Evolutionary conservation across 1,140 invertebrate genomes (phyloP), one percentile per base, ranked within the genome.

Genomic region (Meloidogyne floridensis): DNA sequence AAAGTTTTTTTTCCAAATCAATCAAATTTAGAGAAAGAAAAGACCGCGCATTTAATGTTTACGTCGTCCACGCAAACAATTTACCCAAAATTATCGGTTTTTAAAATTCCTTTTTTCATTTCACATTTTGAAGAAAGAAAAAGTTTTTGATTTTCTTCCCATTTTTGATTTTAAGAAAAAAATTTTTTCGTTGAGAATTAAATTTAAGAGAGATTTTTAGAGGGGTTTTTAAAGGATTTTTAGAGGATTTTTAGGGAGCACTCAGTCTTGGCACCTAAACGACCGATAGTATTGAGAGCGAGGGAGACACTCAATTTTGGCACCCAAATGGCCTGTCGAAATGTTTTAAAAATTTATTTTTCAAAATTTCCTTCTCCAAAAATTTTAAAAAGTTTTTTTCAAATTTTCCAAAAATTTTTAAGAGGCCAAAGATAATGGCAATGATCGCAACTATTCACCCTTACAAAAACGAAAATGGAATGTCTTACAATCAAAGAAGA

Each of bases 381-480:
- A 32, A 32, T 32, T 32, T 32, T 32, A 20, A 20, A 20, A 20
- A 20, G 20, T 20, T 20, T 47, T 47, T 47, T 47, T 47, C 3
- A n/a, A 6, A 13, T n/a, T 65, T n/a, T 65, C n/a, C n/a, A n/a
- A 65, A 47, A 47, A 3, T 65, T 65, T 65, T 65, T 20, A 20
- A 65, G 7, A 65, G 10, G 59, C 59, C 59, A 9, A 81, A 80
- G 1, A 32, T 32, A 42, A 86, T 86, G 85, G 83, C 85, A n/a
- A 87, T 89, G 87, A 87, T 87, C 15, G 86, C 86, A 20, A 87
- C 87, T 6, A 76, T 87, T 15, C 80, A 87, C 59, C 86, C 87
- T 11, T 88, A 80, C 73, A 88, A 86, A 20, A 74, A 73, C 47
- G 18, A 20, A 2, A 71, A 20, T 47, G 54, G 20, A 2, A 43